Conservation (phyloP, 2,888 invertebrate species). For the Drosophila prostipennis region DNA sequence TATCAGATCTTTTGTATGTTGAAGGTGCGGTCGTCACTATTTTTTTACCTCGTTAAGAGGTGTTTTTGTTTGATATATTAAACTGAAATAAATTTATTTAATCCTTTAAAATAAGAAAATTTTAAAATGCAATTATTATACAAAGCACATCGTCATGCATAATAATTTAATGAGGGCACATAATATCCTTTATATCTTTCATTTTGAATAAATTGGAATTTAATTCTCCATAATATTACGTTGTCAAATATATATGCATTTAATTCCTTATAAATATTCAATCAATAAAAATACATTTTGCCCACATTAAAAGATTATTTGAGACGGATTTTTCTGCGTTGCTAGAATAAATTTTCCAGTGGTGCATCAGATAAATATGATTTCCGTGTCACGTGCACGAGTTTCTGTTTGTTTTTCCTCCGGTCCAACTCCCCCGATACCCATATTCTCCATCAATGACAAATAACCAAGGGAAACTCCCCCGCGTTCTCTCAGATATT, state of each 20-base stretch:
- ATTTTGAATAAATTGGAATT: not conserved
- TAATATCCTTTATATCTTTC: not conserved
- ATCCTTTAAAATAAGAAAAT: too few species aligned
- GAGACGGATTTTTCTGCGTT: slow-evolving; percentile 9
- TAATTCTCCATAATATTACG: not conserved
- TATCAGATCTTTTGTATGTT: too few species aligned
- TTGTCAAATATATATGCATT: slow-evolving; percentile 1
- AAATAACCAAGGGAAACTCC: slow-evolving; percentile 62
- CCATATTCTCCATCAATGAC: slow-evolving; percentile 56
- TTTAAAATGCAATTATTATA: too few species aligned
- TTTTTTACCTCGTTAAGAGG: too few species aligned
- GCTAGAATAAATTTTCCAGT: slow-evolving; percentile 22
- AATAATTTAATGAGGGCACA: too few species aligned
- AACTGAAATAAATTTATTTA: too few species aligned
- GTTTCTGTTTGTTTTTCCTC: slow-evolving; percentile 31
- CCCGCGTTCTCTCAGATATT: slow-evolving; percentile 19
- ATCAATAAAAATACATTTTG: slow-evolving; percentile 14
- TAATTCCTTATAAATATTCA: slow-evolving; percentile 26
- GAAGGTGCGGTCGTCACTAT: too few species aligned
- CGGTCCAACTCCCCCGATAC: slow-evolving; percentile 16
- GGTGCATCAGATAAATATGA: slow-evolving; percentile 37
- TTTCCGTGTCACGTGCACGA: slow-evolving; percentile 38
- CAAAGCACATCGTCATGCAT: too few species aligned
- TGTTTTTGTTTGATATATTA: too few species aligned
- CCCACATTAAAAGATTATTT: slow-evolving; percentile 26